These are phyloP conservation scores for Drosophila miranda DNA, from an alignment of 1,140 invertebrate species.

Conservation along the genomic window DNA sequence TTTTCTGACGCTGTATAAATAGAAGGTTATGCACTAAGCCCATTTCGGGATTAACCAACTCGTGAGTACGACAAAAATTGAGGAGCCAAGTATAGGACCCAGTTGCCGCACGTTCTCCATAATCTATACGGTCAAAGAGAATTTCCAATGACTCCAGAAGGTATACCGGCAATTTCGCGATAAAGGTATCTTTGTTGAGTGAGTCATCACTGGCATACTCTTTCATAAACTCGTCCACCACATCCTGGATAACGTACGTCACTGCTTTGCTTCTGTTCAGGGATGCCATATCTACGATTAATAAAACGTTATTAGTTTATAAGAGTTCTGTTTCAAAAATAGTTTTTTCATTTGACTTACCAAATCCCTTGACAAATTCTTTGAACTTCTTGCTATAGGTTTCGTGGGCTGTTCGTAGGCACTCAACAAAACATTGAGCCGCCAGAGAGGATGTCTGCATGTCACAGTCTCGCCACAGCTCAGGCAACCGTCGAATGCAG, in stretches of 20 bases:
- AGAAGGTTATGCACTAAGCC: constrained; percentile 66
- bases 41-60: constrained; percentile 53
- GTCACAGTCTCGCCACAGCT: constrained; percentile 82
- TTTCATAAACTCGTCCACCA: constrained; percentile 64
- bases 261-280: constrained; percentile 50
- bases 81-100: constrained; percentile 73
- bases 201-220: constrained; percentile 42
- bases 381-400: constrained; percentile 82
- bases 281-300: constrained; percentile 52
- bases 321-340: background rate
- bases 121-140: constrained; percentile 63
- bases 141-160: constrained; percentile 67
- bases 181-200: constrained; percentile 40
- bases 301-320: background rate
- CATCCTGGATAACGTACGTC: constrained; percentile 53
- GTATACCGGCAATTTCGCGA: constrained; percentile 82
- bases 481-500: constrained; percentile 74
- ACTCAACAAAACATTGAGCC: constrained; percentile 84
- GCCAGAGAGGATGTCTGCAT: constrained; percentile 81
- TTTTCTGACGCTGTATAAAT: constrained; percentile 73
- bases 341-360: constrained; percentile 60
- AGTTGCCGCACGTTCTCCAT: constrained; percentile 41
- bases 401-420: constrained; percentile 83
- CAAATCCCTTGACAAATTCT: constrained; percentile 82
- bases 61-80: constrained; percentile 65